Percentiles rank a stretch among this genome's conserved stretches.
These are phyloP conservation scores for Heliornis fulica DNA, from an alignment of 2,113 vertebrate species.

Conservation along the genomic window DNA sequence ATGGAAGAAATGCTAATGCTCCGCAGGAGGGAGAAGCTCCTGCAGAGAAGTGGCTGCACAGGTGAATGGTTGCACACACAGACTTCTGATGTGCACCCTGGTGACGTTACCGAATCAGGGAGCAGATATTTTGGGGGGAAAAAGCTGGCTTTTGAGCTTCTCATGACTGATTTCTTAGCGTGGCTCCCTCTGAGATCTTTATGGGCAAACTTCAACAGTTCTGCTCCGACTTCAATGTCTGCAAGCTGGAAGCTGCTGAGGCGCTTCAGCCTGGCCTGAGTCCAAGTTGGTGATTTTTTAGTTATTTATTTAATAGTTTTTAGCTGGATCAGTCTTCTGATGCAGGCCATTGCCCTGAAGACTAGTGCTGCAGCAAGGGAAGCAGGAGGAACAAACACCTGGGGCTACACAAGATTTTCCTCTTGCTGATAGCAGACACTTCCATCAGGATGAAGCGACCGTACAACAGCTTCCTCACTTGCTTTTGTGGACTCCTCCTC, in stretches of 20 bases:
- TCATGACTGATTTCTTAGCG: not conserved
- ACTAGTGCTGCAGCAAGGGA: not conserved
- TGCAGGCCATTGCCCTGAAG: not conserved
- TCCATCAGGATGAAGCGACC: not conserved
- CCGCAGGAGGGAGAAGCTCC: not conserved
- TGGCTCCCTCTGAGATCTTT: not conserved
- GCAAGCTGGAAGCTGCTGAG: not conserved
- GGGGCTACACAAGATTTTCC: not conserved
- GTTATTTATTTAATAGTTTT: not conserved
- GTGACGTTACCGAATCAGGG: not conserved
- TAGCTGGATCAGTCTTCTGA: not conserved
- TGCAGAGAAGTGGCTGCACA: not conserved
- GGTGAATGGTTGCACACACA: not conserved
- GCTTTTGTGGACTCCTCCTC: not conserved
- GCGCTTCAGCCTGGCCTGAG: not conserved
- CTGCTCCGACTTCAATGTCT: not conserved
- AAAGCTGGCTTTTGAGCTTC: not conserved
- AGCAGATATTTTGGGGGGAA: not conserved
- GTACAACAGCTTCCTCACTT: not conserved
- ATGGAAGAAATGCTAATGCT: not conserved
- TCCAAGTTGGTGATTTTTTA: not conserved
- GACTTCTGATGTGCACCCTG: rapidly evolving
- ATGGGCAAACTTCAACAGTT: not conserved
- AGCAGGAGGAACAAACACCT: not conserved
- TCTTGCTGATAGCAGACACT: not conserved